phyloP scores from a whole-genome alignment of 2,888 invertebrate species.

The Prosapia bicincta region DNA sequence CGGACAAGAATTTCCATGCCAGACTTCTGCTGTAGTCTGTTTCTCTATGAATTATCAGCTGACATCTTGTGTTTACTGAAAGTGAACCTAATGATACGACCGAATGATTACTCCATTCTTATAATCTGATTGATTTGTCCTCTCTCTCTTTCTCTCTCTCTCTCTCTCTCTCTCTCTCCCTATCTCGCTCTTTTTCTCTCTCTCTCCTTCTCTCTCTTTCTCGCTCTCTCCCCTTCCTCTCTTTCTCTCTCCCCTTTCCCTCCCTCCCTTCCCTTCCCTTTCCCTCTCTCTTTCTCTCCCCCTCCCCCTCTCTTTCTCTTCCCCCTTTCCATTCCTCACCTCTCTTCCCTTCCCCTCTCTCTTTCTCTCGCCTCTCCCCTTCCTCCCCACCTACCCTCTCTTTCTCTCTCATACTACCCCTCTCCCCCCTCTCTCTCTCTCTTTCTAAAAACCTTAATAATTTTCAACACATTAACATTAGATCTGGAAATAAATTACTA shows the following conservation, averaged over 20 bases:
- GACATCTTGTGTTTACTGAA: too few relatives aligned
- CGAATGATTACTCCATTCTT: too few relatives aligned
- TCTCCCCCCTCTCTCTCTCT: background rate
- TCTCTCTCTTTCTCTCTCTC: slow-evolving; percentile 3
- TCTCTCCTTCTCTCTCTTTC: background rate
- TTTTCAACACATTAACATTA: too few relatives aligned
- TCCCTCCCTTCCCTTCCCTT: background rate
- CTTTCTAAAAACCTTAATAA: too few relatives aligned
- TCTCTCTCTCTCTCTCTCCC: slow-evolving; percentile 3
- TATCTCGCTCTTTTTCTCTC: background rate
- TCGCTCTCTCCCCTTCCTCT: background rate
- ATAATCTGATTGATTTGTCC: background rate
- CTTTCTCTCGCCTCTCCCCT: background rate
- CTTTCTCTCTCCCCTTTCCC: background rate
- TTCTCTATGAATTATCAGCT: too few relatives aligned
- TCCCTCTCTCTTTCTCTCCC: background rate
- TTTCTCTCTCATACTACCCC: background rate
- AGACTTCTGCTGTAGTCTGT: too few relatives aligned
- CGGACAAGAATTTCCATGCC: too few relatives aligned
- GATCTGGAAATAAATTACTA: too few relatives aligned
- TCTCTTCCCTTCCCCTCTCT: background rate
- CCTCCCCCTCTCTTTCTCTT: background rate
- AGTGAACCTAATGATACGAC: too few relatives aligned
- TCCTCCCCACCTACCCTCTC: background rate
- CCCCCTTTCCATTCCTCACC: background rate